These are phyloP conservation scores for Theocolax elegans DNA, from an alignment of 1,140 invertebrate species.

Conservation along the genomic window DNA sequence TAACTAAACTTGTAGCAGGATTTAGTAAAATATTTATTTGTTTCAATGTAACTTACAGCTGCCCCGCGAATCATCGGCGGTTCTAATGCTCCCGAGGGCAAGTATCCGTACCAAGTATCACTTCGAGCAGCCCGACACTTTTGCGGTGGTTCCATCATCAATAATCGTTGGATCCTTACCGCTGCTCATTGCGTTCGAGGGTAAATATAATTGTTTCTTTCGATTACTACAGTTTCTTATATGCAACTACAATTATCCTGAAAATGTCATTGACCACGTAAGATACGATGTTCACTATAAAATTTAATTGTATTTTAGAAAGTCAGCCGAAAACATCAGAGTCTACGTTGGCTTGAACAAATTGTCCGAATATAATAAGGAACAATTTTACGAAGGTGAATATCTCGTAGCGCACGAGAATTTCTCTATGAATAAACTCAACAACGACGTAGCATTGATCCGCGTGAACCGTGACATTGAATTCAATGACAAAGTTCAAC, in stretches of 20 bases:
- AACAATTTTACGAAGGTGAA: constrained; percentile 61
- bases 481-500: constrained; percentile 56
- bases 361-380: constrained; percentile 62
- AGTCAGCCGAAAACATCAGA: constrained; percentile 41
- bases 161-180: constrained; percentile 66
- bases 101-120: constrained; percentile 67
- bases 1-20: too few species aligned
- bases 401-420: constrained; percentile 58
- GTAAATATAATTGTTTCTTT: too few species aligned
- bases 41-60: constrained; percentile 2
- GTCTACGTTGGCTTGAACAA: constrained; percentile 68
- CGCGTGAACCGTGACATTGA: constrained; percentile 52
- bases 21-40: too few species aligned
- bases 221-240: too few species aligned
- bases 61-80: constrained; percentile 51
- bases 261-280: too few species aligned
- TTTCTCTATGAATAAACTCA: constrained; percentile 47
- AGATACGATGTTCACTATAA: too few species aligned
- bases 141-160: constrained; percentile 72
- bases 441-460: constrained; percentile 68
- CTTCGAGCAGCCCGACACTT: constrained; percentile 59
- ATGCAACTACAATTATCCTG: too few species aligned
- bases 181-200: constrained; percentile 68
- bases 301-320: too few species aligned
- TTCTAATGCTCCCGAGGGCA: constrained; percentile 46